Evolutionary conservation across 1,140 invertebrate genomes (phyloP), one percentile per base, ranked within the genome.

Genomic region (Microplitis mediator): DNA sequence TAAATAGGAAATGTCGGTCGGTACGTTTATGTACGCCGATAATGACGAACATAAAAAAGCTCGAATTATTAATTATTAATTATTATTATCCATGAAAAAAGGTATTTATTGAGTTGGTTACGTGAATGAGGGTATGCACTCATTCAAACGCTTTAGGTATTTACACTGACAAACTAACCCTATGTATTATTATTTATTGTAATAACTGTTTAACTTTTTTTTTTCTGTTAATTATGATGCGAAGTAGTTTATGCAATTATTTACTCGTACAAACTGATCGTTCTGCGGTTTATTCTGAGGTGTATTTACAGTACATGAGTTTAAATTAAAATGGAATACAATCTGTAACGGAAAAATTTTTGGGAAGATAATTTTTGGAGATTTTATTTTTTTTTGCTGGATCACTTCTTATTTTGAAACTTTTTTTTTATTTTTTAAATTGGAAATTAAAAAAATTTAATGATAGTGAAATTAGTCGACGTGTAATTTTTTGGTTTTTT

Each of bases 91-190:
- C 81, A 85, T 85, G 84, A 84, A 65, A 86, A 87, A 86, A 78
- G 6, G 39, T 9, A 45, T 6, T 45, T 75, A 86, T 86, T 85
- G 83, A 83, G 75, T 68, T 87, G 84, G 85, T 87, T 83, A 81
- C 84, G 76, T 77, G 78, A 81, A 80, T 83, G 82, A 86, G 85
- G 85, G 85, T 87, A 85, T 83, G 84, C 85, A 87, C 86, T 86
- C 86, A 81, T 39, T 66, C 78, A 23, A 81, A 81, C 80, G 84
- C 84, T 86, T 87, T 87, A 86, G 85, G 86, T 87, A 87, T 87
- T 85, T 87, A 87, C 86, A 87, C 82, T 72, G 70, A 85, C 82
- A 87, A 86, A 87, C 85, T 87, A 87, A 87, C 78, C 82, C 85
- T 87, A 87, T 86, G 71, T 73, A 80, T 85, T 84, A 84, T 85